A percentile compares a stretch with the other conserved stretches of the same genome.
phyloP scores from a whole-genome alignment of 2,888 invertebrate species.

The Protodeltote pygarga region DNA sequence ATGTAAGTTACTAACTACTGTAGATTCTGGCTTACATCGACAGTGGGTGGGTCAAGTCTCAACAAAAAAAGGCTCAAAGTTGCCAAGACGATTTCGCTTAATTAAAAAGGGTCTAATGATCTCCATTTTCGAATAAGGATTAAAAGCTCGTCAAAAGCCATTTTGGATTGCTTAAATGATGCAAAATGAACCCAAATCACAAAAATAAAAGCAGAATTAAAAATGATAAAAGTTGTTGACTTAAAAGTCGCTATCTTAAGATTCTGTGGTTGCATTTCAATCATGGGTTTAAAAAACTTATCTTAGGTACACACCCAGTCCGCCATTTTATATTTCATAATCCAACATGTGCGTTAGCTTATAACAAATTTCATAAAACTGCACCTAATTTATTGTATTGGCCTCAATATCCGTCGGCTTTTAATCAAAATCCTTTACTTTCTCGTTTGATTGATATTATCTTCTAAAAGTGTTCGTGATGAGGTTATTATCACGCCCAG shows the following conservation, averaged over 20 bases:
- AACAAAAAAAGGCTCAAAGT: no score
- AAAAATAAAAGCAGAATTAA: no score
- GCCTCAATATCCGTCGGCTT: slow-evolving; percentile 17
- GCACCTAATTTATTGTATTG: slow-evolving; percentile 31
- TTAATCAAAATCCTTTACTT: slow-evolving; percentile 35
- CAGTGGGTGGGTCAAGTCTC: no score
- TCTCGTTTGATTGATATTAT: slow-evolving; percentile 13
- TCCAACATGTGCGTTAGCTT: slow-evolving; percentile 14
- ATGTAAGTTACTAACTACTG: no score
- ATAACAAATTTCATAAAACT: slow-evolving; percentile 24
- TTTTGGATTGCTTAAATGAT: slow-evolving; percentile 2
- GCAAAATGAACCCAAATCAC: slow-evolving; percentile 2
- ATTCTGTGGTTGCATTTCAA: slow-evolving; percentile 12
- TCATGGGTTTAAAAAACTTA: slow-evolving; percentile 2
- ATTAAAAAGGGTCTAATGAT: no score
- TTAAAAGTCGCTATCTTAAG: no score
- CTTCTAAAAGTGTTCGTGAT: background rate
- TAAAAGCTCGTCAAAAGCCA: slow-evolving; percentile 8
- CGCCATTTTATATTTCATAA: slow-evolving; percentile 19
- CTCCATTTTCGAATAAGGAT: no score
- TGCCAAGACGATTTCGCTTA: no score
- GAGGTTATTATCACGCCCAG: background rate
- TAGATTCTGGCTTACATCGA: no score
- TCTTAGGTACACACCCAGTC: slow-evolving; percentile 7
- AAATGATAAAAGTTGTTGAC: no score